Conservation (phyloP, 2,888 invertebrate species). For the Cephus sareptanus region DNA sequence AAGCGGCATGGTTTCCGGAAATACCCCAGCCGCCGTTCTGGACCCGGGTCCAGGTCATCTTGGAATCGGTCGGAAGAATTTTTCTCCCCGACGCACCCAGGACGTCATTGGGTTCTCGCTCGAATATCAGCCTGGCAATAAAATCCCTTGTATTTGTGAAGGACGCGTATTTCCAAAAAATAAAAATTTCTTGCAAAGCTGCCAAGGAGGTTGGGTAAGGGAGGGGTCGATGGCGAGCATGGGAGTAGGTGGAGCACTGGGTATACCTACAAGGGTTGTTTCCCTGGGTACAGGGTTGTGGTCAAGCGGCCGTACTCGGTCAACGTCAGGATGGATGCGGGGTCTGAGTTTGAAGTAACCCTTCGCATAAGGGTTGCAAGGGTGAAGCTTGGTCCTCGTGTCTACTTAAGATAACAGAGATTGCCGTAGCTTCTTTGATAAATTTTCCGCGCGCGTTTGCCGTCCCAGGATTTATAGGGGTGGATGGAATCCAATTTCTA, state of each 20-base stretch:
- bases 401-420: constrained; percentile 60
- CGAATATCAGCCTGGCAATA: no score
- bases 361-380: constrained; percentile 22
- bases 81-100: no score
- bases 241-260: no score
- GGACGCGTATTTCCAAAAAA: no score
- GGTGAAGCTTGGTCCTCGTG: constrained; percentile 17
- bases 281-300: not conserved
- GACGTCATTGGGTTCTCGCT: no score
- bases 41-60: no score
- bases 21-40: no score
- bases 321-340: constrained; percentile 44
- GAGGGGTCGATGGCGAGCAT: no score
- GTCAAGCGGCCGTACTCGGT: constrained; percentile 40
- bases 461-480: constrained; percentile 45
- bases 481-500: constrained; percentile 46
- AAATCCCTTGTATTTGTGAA: no score
- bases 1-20: no score
- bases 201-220: no score
- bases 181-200: constrained; percentile 10
- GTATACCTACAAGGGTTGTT: not conserved
- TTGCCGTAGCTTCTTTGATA: constrained; percentile 48
- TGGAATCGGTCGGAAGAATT: no score
- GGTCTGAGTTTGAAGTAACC: constrained; percentile 40
- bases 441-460: constrained; percentile 35